Percentiles rank a stretch among this genome's conserved stretches.
These are phyloP conservation scores for Drosophila virilis DNA, from an alignment of 1,140 invertebrate genomes.

Conservation along the genomic window DNA sequence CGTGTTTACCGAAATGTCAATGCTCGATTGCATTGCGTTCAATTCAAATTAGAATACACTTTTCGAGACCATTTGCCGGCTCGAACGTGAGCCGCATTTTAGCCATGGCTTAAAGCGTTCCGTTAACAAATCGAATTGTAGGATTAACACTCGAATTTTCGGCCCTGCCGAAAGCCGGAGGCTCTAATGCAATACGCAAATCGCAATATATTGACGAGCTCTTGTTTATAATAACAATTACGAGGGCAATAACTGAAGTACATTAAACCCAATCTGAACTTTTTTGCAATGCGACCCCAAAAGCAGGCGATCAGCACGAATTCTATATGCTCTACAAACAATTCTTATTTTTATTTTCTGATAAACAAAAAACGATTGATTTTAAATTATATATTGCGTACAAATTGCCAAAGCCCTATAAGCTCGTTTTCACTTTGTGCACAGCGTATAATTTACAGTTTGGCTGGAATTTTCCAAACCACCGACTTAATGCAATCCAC, in stretches of 20 bases:
- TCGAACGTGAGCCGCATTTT: conserved; percentile 33
- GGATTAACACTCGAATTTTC: conserved; percentile 14
- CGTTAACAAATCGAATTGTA: conserved; percentile 24
- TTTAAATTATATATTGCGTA: too few relatives aligned
- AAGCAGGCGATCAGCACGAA: neutral
- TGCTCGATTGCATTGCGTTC: conserved; percentile 39
- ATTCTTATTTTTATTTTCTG: neutral
- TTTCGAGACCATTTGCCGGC: neutral
- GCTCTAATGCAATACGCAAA: conserved; percentile 26
- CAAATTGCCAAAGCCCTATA: too few relatives aligned
- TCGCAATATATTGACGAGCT: neutral
- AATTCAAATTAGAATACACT: conserved; percentile 38
- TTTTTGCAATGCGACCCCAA: neutral
- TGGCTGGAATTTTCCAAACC: neutral
- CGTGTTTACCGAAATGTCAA: conserved; percentile 34
- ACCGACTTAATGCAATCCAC: neutral
- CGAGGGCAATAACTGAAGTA: neutral
- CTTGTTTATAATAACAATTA: conserved; percentile 20
- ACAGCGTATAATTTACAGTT: neutral
- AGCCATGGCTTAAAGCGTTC: conserved; percentile 8
- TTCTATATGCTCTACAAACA: neutral
- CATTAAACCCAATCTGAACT: neutral
- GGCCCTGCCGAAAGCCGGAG: neutral
- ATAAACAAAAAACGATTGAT: too few relatives aligned
- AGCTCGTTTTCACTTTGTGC: neutral